Evolutionary conservation across 1,140 invertebrate genomes (phyloP), one percentile per base, ranked within the genome.

Genomic region (Camponotus pennsylvanicus): DNA sequence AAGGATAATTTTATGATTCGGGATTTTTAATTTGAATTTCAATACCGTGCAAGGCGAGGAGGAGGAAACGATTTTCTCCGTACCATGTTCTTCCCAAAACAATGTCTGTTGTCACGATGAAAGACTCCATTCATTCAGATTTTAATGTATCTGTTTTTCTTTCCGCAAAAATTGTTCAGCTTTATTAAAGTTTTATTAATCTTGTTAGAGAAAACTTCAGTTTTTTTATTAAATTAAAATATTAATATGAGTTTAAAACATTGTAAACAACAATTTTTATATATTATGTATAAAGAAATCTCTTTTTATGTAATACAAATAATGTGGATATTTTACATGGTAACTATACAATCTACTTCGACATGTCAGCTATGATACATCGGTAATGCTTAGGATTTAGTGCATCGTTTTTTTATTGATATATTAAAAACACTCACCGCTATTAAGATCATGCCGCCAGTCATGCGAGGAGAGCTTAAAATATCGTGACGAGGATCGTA

Each of bases 11-110:
- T 80, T 80, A 80, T 80, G 78, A 80, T 70, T 55, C 64, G 52
- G 64, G 45, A 57, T 80, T 80, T 80, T 80, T 80, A 80, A 80
- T 80, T 80, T 80, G 78, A 80, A 80, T 80, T 70, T 80, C 78
- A 80, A 80, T 70, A 57, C 78, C 15, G 32, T 57, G 34, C 8
- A 37, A 40, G 52, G 37, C 9, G 21, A 37, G 45, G 49, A 52
- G 49, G 42, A 45, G 15, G 49, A 15, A 52, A 70, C 64, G 64
- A 71, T 75, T 21, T 40, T 45, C 52, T 45, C 18, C 40, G 37
- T 63, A 37, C 37, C 40, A 13, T n/a, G n/a, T 66, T 77, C 73
- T 78, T 86, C 52, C 88, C 45, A 55, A 76, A 70, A 80, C 34
- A 34, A 69, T 55, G 45, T 18, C 76, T 21, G 40, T 34, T 34